A percentile compares a stretch with the other conserved stretches of the same genome.
These are phyloP conservation scores for Drosophila meridionalis DNA, from an alignment of 2,888 invertebrate species.

Conservation along the genomic window DNA sequence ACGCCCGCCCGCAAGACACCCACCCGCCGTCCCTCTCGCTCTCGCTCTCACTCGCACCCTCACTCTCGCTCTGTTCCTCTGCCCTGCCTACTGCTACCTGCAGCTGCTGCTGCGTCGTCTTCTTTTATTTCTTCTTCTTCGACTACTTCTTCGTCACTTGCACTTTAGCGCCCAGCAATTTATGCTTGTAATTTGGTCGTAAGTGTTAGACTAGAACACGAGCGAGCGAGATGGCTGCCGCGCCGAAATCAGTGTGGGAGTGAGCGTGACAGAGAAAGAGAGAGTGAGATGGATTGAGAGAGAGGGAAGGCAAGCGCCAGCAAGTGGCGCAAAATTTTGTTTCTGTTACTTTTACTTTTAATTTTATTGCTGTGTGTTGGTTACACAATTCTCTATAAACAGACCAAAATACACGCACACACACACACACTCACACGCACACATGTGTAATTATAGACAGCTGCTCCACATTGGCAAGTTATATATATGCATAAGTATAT, in stretches of 20 bases:
- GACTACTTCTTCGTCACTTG: slow-evolving; percentile 53
- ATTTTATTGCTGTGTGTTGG: slow-evolving; percentile 60
- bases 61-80: neutral
- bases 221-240: slow-evolving; percentile 12
- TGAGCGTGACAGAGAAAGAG: neutral
- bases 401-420: slow-evolving; percentile 48
- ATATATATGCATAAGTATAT: slow-evolving; percentile 10
- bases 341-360: slow-evolving; percentile 59
- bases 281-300: neutral
- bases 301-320: neutral
- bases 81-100: neutral
- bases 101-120: neutral
- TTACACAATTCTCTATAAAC: slow-evolving; percentile 63
- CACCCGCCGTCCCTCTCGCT: neutral
- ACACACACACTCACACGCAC: slow-evolving; percentile 29
- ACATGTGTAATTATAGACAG: slow-evolving; percentile 70
- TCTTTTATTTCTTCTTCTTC: neutral
- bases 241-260: neutral
- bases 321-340: slow-evolving; percentile 25
- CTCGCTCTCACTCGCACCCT: neutral
- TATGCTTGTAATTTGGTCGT: slow-evolving; percentile 58
- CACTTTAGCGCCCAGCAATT: slow-evolving; percentile 56
- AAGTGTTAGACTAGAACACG: slow-evolving; percentile 20
- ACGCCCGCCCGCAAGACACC: slow-evolving; percentile 2
- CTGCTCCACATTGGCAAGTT: slow-evolving; percentile 66